Evolutionary conservation across 2,797 vertebrate genomes (phyloP).

Genomic region (Hylomyscus alleni): DNA sequence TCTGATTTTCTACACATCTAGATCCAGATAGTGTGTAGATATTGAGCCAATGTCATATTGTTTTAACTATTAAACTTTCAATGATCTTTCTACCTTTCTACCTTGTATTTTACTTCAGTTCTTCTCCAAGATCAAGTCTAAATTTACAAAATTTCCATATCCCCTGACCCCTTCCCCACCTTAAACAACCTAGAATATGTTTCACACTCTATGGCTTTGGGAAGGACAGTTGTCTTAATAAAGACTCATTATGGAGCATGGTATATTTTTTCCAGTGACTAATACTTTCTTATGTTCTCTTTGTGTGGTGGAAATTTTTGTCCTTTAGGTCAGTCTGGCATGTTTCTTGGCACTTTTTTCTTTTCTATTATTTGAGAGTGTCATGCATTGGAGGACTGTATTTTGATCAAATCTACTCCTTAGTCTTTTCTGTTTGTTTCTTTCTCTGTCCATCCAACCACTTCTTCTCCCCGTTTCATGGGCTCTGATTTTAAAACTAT

Average conservation of each 20-base stretch:
- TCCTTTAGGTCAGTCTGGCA: background rate
- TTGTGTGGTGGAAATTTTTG: background rate
- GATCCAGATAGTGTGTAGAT: background rate
- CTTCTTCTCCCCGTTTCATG: background rate
- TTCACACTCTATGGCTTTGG: background rate
- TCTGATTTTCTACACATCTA: background rate
- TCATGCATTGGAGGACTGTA: background rate
- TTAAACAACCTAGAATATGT: background rate
- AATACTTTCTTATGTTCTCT: background rate
- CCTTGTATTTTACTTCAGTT: background rate
- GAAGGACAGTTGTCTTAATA: background rate
- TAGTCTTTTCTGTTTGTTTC: background rate
- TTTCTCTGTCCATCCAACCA: background rate
- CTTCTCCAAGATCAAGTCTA: constrained; percentile 13
- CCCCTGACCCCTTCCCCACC: accelerated
- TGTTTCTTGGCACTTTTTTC: background rate
- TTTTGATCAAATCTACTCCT: background rate
- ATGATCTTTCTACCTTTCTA: background rate
- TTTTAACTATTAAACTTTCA: background rate
- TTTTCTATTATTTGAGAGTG: background rate
- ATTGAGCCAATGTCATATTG: background rate
- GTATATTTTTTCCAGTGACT: background rate
- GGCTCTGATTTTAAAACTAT: background rate
- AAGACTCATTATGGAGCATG: background rate
- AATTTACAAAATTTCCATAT: constrained; percentile 19